phyloP scores from a whole-genome alignment of 1,140 invertebrate genomes.

The Drosophila serrata region DNA sequence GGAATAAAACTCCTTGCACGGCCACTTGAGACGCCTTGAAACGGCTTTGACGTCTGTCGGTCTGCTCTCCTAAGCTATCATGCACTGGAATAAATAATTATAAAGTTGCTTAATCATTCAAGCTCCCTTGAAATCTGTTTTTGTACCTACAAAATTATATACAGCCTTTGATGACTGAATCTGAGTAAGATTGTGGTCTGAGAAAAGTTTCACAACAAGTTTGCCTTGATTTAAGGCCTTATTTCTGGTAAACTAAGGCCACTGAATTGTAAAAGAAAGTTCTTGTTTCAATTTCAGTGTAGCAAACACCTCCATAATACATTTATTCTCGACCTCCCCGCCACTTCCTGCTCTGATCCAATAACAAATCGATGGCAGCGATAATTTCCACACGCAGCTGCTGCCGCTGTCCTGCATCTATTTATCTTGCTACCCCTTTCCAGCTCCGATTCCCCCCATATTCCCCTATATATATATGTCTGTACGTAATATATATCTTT shows the following conservation, averaged over 20 bases:
- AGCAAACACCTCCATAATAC: slow-evolving; percentile 10
- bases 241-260: no score
- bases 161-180: no score
- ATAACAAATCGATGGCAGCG: slow-evolving; percentile 75
- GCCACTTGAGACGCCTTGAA: slow-evolving; percentile 67
- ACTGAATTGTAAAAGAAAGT: no score
- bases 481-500: slow-evolving; percentile 16
- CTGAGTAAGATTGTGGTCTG: no score
- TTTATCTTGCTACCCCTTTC: slow-evolving; percentile 74
- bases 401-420: slow-evolving; percentile 73
- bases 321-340: slow-evolving; percentile 4
- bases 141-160: no score
- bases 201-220: no score
- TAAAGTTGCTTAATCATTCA: background rate
- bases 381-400: slow-evolving; percentile 76
- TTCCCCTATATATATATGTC: background rate
- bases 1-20: slow-evolving; percentile 58
- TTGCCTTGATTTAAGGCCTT: no score
- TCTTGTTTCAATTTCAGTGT: slow-evolving; percentile 7
- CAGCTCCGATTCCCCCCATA: slow-evolving; percentile 15
- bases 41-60: slow-evolving; percentile 42
- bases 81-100: slow-evolving; percentile 4
- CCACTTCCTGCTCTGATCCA: slow-evolving; percentile 48
- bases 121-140: no score
- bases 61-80: background rate